Base-by-base conservation (phyloP, 2,797 vertebrate genomes). In the Lepilemur ruficaudatus region DNA sequence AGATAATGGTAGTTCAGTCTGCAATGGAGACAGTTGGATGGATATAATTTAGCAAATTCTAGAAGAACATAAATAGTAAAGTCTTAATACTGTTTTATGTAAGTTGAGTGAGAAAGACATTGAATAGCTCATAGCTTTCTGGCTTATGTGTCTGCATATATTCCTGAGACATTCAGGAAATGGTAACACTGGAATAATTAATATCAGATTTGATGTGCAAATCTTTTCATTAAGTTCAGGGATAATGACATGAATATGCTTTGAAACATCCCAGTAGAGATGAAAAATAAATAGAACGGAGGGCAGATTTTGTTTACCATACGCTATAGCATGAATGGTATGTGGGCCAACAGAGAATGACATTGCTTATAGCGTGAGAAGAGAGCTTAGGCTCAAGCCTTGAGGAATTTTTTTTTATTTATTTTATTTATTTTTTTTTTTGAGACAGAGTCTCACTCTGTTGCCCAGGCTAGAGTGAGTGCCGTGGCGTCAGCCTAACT, bases 371-470 rank as follows among this genome's bases (percentile, higher is more conserved):
- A 55, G 11, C 52, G 3, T 59, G 15, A 59, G 38, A 92, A 89
- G 1, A 48, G 1, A 43, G 0, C 2, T n/a, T 73, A 41, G 15
- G 4, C 8, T 23, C 65, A 65, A 90, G 12, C 0, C 13, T 38
- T 80, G 43, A 57, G 5, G 13, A 83, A 11, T 50, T 82, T 38
- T 38, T 38, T 38, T 38, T n/a, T n/a, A n/a, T n/a, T n/a, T n/a
- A n/a, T n/a, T n/a, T n/a, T n/a, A n/a, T n/a, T n/a, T n/a, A n/a
- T n/a, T 78, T 38, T 38, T 38, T 38, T 38, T 38, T 38, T 38
- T 38, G 38, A 38, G 38, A 38, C 38, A 38, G 38, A 38, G 38
- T 38, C 38, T 38, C 38, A 38, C 38, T 2, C 38, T 38, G 38
- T 38, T 38, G 38, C 38, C 38, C 38, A 2, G 38, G 38, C 38